phyloP scores from a whole-genome alignment of 2,888 invertebrate genomes.

The Coremacera marginata region DNA sequence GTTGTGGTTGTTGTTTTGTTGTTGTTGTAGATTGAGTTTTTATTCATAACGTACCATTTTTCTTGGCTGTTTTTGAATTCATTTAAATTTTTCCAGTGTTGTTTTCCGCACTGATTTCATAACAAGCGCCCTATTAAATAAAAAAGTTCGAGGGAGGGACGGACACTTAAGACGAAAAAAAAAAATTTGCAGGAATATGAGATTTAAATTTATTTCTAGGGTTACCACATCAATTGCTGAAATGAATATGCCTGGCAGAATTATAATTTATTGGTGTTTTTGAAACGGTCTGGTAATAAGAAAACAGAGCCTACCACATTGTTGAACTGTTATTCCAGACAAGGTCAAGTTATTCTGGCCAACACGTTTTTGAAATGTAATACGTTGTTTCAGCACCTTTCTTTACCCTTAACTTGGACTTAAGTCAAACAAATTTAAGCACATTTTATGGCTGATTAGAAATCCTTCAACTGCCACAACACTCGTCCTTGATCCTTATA shows the following conservation, averaged over 20 bases:
- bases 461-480: not conserved
- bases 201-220: not conserved
- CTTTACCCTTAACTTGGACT: not conserved
- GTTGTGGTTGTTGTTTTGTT: not conserved
- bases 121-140: not conserved
- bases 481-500: not conserved
- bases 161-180: not conserved
- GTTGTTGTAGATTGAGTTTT: not conserved
- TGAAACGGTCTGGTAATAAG: not conserved
- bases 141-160: not conserved
- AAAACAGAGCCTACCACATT: not conserved
- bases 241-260: not conserved
- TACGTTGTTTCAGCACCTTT: not conserved
- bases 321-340: not conserved
- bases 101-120: not conserved
- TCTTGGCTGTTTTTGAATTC: conserved; percentile 4
- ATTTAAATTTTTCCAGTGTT: not conserved
- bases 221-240: not conserved
- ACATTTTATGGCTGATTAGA: not conserved
- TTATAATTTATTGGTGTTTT: too few species aligned
- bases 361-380: not conserved
- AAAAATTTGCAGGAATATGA: not conserved
- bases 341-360: not conserved
- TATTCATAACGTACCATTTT: not conserved
- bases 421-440: not conserved